These are phyloP conservation scores for Perca flavescens DNA, from an alignment of 2,113 vertebrate genomes.

Conservation along the genomic window DNA sequence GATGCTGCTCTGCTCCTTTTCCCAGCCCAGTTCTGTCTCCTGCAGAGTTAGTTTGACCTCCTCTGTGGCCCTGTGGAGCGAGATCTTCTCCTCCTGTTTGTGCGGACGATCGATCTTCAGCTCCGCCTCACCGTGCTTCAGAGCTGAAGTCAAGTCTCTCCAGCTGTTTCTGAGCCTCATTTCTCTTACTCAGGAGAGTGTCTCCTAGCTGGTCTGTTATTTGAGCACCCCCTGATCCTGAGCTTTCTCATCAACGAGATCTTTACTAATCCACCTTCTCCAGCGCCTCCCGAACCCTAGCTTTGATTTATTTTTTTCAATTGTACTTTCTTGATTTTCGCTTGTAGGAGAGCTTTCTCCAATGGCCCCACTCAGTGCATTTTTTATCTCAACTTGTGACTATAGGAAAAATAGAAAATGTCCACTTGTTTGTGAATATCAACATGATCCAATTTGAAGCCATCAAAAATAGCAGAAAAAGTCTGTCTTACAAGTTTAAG, in stretches of 20 bases:
- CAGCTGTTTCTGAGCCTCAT: conserved; percentile 40
- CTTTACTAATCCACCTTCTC: conserved; percentile 37
- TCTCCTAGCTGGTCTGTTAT: conserved; percentile 25
- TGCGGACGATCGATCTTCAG: conserved; percentile 44
- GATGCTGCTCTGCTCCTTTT: conserved; percentile 11
- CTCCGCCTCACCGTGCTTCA: conserved; percentile 5
- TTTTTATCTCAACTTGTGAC: background rate
- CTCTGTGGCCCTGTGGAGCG: conserved; percentile 16
- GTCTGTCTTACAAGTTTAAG: background rate
- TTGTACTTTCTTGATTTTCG: background rate
- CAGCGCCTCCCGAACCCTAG: conserved; percentile 5
- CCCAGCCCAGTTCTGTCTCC: background rate
- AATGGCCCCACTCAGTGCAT: background rate
- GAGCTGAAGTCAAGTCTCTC: conserved; percentile 32
- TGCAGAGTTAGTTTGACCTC: conserved; percentile 17
- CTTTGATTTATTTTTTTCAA: conserved; percentile 21
- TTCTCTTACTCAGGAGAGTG: conserved; percentile 15
- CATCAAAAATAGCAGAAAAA: too few species aligned
- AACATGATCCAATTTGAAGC: background rate
- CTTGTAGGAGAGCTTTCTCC: background rate
- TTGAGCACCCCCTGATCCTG: conserved; percentile 21
- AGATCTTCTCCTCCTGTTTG: conserved; percentile 16
- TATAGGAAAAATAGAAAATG: background rate
- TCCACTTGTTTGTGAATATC: background rate
- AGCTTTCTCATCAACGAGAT: conserved; percentile 29